Percentiles rank a stretch among this genome's conserved stretches.
Evolutionary conservation across 1,140 invertebrate species (phyloP).

Genomic region (Myzus persicae): DNA sequence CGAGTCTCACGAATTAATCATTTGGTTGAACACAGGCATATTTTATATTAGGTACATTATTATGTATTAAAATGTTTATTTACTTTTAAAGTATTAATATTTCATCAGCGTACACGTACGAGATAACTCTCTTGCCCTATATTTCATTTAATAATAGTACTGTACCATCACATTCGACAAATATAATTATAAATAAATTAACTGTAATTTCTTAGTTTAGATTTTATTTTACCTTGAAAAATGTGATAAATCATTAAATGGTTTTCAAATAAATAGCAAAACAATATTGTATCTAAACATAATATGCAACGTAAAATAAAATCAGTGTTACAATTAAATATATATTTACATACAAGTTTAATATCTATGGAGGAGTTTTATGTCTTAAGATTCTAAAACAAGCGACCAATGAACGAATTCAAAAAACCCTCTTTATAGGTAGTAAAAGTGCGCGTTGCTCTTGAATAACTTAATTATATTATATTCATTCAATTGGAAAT

Average conservation of each 20-base stretch:
- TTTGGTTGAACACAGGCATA: not conserved
- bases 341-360: not conserved
- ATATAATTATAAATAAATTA: constrained; percentile 5
- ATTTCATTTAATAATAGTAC: not conserved
- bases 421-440: not conserved
- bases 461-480: not conserved
- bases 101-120: not conserved
- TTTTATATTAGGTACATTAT: not conserved
- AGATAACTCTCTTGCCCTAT: not conserved
- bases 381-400: not conserved
- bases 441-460: not conserved
- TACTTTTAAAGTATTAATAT: constrained; percentile 6
- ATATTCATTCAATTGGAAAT: no score
- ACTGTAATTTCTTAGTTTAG: not conserved
- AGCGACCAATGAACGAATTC: not conserved
- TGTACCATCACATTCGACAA: not conserved
- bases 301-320: not conserved
- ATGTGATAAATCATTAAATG: no score
- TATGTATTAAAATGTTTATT: not conserved
- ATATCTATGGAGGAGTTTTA: not conserved
- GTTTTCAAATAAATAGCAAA: no score
- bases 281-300: no score
- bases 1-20: no score
- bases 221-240: constrained; percentile 13
- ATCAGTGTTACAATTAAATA: not conserved